Base-by-base conservation (phyloP, 2,797 vertebrate genomes). In the Cynodonichthys magdalenae region DNA sequence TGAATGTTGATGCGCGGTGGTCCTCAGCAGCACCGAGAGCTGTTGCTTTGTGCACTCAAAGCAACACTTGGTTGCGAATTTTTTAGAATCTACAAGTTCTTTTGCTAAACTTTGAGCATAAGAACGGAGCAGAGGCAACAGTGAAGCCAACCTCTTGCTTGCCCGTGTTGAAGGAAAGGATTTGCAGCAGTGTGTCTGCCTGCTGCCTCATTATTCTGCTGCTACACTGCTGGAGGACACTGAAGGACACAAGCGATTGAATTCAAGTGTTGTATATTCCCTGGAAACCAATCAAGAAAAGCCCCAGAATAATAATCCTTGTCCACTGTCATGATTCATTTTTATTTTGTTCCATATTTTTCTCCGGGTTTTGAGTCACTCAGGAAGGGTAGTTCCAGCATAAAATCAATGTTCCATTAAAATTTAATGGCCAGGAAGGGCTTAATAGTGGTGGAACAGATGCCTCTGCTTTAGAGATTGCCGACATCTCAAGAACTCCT, bases 401-500 rank as follows among this genome's bases (percentile, higher is more conserved):
- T 89, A 93, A 94, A 94, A 94, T 94, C 93, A 93, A 94, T 93
- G 92, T 92, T 91, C 92, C 93, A 92, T 94, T 93, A 94, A 94
- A 92, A 91, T 92, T 90, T 93, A 93, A 94, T 93, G 92, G 90
- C 84, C 88, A 90, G 87, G 88, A 93, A 92, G 89, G 88, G 81
- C 92, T 92, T 93, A 91, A 93, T 92, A 89, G 91, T 86, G 86
- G 84, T 77, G 81, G 86, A 92, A 92, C 92, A 93, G 93, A 93
- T 93, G 92, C 89, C 86, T 79, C 77, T 83, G 87, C 86, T 80
- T 90, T 86, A 84, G 84, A 87, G 82, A 84, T 83, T 56, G 65
- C 80, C 64, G 65, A 71, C 74, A 53, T 90, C 83, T 84, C 82
- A 81, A 80, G 77, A 84, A 86, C 77, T 89, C 80, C 82, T 66